Base-by-base conservation (phyloP, 2,888 invertebrate species). In the Diplazon laetatorius region DNA sequence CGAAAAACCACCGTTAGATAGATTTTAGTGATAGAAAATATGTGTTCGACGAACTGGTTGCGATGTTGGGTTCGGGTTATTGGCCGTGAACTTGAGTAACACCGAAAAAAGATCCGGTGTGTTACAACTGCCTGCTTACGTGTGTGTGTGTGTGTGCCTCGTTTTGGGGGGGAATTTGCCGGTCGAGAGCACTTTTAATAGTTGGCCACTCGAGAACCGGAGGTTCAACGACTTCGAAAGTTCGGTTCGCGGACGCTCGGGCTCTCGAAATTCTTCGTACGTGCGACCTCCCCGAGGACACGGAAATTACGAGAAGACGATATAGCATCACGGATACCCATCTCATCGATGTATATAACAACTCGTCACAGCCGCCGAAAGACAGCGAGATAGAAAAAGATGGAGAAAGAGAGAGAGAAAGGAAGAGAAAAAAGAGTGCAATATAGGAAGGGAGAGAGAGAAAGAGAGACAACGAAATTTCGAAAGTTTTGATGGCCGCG, bases 141-240 rank as follows among this genome's bases (percentile, higher is more conserved):
- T 16, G 52, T 63, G 52, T 55, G 39, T 25, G 22, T 3, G 20
- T n/a, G 14, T 14, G 25, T 71, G 50, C 5, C n/a, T 59, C 57
- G 46, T 74, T 78, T 78, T 60, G 70, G 70, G n/a, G n/a, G n/a
- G n/a, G 65, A 78, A 78, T 74, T 37, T 60, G 39, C 57, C 52
- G 37, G 65, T 25, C 76, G 68, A 62, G 30, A 48, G 50, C 72
- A n/a, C 65, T 16, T 63, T 59, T 68, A 20, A 76, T 76, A 70
- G 81, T 80, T 76, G 76, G 76, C 82, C 50, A 80, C 82, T 77
- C 65, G 20, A 59, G 55, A 50, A 59, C 30, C 30, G 68, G 55
- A 77, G 82, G 87, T 87, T 87, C 88, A 88, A 87, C 80, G 87
- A 80, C 88, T 88, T 87, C 81, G 88, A 88, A 88, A 88, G 88